Conservation (phyloP, 2,113 vertebrate species). For the Pelusios castaneus region DNA sequence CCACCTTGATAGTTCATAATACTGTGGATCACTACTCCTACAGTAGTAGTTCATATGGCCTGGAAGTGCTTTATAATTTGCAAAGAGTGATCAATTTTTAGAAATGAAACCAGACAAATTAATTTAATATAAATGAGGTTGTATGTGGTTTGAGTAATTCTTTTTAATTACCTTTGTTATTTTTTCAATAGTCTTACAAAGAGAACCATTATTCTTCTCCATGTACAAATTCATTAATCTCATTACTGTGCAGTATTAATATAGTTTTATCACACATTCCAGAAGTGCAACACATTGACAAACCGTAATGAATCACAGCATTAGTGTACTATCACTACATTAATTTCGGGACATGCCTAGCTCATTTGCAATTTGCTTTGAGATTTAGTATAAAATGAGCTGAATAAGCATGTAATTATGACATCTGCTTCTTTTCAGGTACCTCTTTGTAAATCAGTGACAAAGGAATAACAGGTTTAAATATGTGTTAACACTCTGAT, state of each 20-base stretch:
- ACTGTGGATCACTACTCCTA: slow-evolving; percentile 69
- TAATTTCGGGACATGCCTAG: slow-evolving; percentile 82
- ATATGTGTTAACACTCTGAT: slow-evolving; percentile 86
- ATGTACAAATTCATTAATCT: slow-evolving; percentile 96
- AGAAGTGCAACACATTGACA: slow-evolving; percentile 88
- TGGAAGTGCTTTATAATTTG: slow-evolving; percentile 79
- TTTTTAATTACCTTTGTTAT: slow-evolving; percentile 98
- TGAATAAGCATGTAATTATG: slow-evolving; percentile 88
- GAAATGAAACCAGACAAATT: slow-evolving; percentile 91
- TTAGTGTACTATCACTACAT: slow-evolving; percentile 80
- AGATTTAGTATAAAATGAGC: slow-evolving; percentile 80
- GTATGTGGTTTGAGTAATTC: slow-evolving; percentile 95
- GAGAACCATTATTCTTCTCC: slow-evolving; percentile 82
- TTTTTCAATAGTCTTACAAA: slow-evolving; percentile 91
- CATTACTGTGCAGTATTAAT: slow-evolving; percentile 99
- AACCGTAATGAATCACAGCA: slow-evolving; percentile 88
- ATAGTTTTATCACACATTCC: slow-evolving; percentile 99
- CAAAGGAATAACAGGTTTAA: slow-evolving; percentile 88
- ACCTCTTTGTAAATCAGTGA: slow-evolving; percentile 83
- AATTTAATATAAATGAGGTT: slow-evolving; percentile 97
- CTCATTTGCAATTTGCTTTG: slow-evolving; percentile 81
- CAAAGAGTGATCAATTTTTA: slow-evolving; percentile 84
- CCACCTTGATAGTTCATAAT: slow-evolving; percentile 81
- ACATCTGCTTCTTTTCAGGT: slow-evolving; percentile 87
- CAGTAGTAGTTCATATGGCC: slow-evolving; percentile 65